These are phyloP conservation scores for Pachymerium ferrugineum DNA, from an alignment of 2,888 invertebrate species.

Conservation along the genomic window DNA sequence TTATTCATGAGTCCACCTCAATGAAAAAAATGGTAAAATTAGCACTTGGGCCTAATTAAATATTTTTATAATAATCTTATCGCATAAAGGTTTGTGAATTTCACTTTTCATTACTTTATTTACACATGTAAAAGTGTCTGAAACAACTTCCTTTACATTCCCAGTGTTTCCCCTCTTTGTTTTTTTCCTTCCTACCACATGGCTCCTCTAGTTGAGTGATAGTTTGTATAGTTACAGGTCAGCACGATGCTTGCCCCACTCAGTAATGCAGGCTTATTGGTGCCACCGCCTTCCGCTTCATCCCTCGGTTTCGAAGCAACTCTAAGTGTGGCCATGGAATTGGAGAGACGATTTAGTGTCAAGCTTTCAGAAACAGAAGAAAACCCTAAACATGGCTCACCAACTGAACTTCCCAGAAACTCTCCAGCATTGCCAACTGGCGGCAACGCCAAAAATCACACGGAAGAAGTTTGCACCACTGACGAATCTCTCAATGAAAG, in stretches of 20 bases:
- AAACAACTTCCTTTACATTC: too few species aligned
- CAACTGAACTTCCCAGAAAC: not conserved
- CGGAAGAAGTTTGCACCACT: not conserved
- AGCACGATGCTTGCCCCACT: constrained; percentile 30
- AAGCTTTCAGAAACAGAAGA: too few species aligned
- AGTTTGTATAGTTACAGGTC: not conserved
- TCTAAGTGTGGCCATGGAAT: constrained; percentile 36
- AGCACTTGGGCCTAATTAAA: too few species aligned
- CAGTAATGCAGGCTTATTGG: not conserved
- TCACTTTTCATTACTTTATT: too few species aligned
- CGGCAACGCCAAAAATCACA: not conserved
- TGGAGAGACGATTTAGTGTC: constrained; percentile 32
- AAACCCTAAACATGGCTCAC: too few species aligned
- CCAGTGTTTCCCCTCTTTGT: too few species aligned
- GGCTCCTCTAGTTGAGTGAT: not conserved
- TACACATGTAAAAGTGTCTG: too few species aligned
- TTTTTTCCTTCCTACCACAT: too few species aligned
- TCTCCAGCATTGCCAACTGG: not conserved
- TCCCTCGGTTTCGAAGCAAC: constrained; percentile 36
- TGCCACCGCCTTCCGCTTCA: constrained; percentile 10
- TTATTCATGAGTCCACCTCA: too few species aligned
- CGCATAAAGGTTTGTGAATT: too few species aligned
- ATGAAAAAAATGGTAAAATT: too few species aligned
- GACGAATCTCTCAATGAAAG: not conserved
- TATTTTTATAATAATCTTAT: too few species aligned